phyloP scores from a whole-genome alignment of 1,140 invertebrate species.

The Bursaphelenchus mucronatus region DNA sequence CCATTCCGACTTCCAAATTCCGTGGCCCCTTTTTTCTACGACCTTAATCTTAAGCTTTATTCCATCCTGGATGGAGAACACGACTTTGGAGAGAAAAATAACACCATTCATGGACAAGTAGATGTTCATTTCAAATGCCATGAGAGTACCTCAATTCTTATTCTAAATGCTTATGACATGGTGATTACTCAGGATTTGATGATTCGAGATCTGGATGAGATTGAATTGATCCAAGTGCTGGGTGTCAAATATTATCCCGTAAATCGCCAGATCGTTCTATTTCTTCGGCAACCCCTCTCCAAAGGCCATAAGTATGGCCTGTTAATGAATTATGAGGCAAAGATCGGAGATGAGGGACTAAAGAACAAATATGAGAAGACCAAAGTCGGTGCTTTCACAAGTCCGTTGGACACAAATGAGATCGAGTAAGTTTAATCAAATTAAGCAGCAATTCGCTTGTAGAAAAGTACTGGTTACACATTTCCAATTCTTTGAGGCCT shows the following conservation, averaged over 20 bases:
- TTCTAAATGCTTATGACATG: slow-evolving; percentile 7
- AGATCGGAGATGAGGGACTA: background rate
- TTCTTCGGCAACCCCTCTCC: background rate
- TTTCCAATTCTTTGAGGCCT: slow-evolving; percentile 43
- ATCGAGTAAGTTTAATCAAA: background rate
- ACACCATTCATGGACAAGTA: background rate
- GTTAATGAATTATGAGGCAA: background rate
- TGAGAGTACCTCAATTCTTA: background rate
- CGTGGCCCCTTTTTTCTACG: too few relatives aligned
- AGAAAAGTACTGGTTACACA: slow-evolving; percentile 39
- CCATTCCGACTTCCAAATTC: too few relatives aligned
- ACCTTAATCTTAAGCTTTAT: too few relatives aligned
- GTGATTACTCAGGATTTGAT: background rate
- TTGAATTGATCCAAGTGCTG: background rate
- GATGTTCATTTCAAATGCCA: slow-evolving; percentile 3
- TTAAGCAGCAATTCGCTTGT: slow-evolving; percentile 14
- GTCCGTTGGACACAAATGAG: background rate
- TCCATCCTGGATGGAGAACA: too few relatives aligned
- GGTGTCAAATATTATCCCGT: background rate
- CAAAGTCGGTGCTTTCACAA: background rate
- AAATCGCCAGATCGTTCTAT: background rate
- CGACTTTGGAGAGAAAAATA: background rate
- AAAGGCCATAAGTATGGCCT: slow-evolving; percentile 3
- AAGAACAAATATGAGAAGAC: background rate
- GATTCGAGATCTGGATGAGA: slow-evolving; percentile 1